Evolutionary conservation across 2,797 vertebrate species (phyloP).

Genomic region (Syndactyla subalaris): DNA sequence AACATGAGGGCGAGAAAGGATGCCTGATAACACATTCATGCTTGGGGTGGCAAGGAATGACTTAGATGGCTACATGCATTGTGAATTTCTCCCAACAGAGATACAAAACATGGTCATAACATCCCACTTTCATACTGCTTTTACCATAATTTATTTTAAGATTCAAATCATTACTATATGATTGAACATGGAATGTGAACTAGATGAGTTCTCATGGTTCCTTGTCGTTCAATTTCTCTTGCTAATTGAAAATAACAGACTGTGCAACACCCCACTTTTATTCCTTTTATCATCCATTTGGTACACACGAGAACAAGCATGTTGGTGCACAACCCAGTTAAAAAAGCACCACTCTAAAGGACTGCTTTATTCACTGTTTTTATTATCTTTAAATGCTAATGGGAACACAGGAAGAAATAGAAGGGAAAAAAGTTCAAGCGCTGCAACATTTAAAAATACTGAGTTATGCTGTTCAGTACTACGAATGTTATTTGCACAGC

Average conservation of each 20-base stretch:
- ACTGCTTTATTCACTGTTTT: background rate
- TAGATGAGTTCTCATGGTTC: background rate
- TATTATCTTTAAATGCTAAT: background rate
- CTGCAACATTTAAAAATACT: background rate
- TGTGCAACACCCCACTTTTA: background rate
- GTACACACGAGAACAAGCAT: background rate
- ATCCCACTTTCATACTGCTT: background rate
- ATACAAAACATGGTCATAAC: background rate
- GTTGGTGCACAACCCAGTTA: fast-evolving
- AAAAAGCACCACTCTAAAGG: background rate
- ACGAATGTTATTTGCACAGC: background rate
- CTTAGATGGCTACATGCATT: background rate
- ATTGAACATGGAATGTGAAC: background rate
- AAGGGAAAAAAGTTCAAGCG: background rate
- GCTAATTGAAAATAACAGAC: background rate
- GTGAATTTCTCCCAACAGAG: background rate
- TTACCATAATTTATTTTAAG: background rate
- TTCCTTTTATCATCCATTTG: background rate
- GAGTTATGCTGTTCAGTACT: background rate
- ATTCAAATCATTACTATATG: background rate
- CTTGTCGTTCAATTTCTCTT: background rate
- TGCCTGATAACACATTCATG: background rate
- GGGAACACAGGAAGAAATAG: background rate
- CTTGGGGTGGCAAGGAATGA: background rate
- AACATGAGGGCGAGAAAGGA: background rate